Evolutionary conservation across 2,888 invertebrate species (phyloP).

Genomic region (Dicycla oo): DNA sequence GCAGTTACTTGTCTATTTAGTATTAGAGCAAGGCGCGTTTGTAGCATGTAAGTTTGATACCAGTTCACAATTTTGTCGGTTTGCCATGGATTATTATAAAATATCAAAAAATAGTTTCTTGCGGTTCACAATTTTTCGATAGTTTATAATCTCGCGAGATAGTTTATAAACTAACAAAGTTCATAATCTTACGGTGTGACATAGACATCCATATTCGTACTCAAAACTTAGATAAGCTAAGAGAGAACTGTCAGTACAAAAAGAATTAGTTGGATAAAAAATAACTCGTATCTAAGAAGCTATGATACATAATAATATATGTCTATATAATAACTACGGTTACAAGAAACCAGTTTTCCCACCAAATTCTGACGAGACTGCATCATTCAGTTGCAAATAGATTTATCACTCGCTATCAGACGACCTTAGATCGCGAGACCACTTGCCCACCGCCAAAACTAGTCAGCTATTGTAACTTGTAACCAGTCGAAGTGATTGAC

Average conservation of each 20-base stretch:
- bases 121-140: too few species aligned
- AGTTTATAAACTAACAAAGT: too few species aligned
- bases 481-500: constrained; percentile 80
- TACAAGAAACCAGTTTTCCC: constrained; percentile 29
- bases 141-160: too few species aligned
- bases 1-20: too few species aligned
- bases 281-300: background rate
- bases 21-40: too few species aligned
- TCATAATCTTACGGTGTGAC: too few species aligned
- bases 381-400: constrained; percentile 35
- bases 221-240: background rate
- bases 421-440: constrained; percentile 65
- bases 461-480: constrained; percentile 57
- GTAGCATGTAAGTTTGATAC: too few species aligned
- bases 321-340: too few species aligned
- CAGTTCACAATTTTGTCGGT: too few species aligned
- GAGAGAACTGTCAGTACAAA: background rate
- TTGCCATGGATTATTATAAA: too few species aligned
- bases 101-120: too few species aligned
- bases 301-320: background rate
- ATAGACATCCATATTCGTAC: too few species aligned
- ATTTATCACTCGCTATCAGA: constrained; percentile 62
- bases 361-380: constrained; percentile 32
- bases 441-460: constrained; percentile 74
- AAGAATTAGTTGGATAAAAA: background rate